Conservation (phyloP, 1,140 invertebrate species). For the Drosophila elegans region DNA sequence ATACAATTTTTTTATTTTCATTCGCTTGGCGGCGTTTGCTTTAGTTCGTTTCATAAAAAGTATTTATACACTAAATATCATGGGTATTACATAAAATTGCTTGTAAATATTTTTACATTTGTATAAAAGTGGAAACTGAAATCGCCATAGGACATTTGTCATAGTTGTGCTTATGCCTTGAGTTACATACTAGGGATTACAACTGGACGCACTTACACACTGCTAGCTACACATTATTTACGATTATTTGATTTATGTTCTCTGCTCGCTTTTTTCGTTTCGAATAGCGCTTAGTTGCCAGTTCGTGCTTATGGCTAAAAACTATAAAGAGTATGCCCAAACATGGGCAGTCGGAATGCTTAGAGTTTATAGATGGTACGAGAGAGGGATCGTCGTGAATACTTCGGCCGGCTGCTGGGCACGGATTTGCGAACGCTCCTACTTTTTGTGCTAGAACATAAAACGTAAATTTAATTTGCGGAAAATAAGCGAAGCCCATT, state of each 20-base stretch:
- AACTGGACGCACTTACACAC: slow-evolving; percentile 49
- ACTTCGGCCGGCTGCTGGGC: slow-evolving; percentile 39
- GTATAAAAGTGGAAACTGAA: slow-evolving; percentile 59
- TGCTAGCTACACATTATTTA: slow-evolving; percentile 45
- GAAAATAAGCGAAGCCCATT: slow-evolving; percentile 31
- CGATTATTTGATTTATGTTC: slow-evolving; percentile 47
- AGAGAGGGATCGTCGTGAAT: slow-evolving; percentile 42
- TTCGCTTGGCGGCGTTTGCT: slow-evolving; percentile 43
- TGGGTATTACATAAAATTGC: slow-evolving; percentile 59
- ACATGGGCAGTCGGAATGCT: slow-evolving; percentile 64
- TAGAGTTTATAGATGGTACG: slow-evolving; percentile 22
- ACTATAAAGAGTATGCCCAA: slow-evolving; percentile 29
- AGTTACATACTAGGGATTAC: slow-evolving; percentile 46
- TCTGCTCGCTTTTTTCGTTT: slow-evolving; percentile 11
- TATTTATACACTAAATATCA: slow-evolving; percentile 62
- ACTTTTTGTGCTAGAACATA: slow-evolving; percentile 73
- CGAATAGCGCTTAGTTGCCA: slow-evolving; percentile 6
- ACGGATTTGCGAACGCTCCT: slow-evolving; percentile 18
- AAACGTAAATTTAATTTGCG: slow-evolving; percentile 60
- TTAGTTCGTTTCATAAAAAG: slow-evolving; percentile 51
- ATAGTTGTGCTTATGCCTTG: slow-evolving; percentile 49
- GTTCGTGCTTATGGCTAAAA: slow-evolving; percentile 46
- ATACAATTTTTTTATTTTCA: slow-evolving; percentile 68
- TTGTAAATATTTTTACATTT: slow-evolving; percentile 56
- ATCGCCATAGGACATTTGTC: slow-evolving; percentile 42